Base-by-base conservation (phyloP, 2,113 vertebrate genomes). In the Nycticebus coucang region DNA sequence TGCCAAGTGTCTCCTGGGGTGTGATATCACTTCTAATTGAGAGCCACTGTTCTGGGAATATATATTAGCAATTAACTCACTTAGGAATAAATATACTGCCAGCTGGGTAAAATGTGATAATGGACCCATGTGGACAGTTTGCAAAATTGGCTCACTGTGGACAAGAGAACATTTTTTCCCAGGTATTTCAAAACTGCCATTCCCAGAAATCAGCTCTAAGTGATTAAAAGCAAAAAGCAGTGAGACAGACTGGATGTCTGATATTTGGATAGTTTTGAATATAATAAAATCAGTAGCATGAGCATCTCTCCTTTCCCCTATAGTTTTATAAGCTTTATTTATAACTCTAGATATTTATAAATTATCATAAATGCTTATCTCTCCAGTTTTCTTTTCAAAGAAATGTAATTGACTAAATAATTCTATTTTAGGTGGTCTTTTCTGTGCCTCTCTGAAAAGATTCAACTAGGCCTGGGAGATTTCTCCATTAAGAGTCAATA, bases 261-360 rank as follows among this genome's bases (percentile, higher is more conserved):
- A 4, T 74, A n/a, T 71, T 60, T 59, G 60, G 69, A 37, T 74
- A 28, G 35, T 89, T 93, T 80, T 68, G 79, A 86, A 22, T 55
- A 64, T 45, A 35, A 88, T 85, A n/a, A 95, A 96, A 66, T 89
- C 77, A 89, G 6, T 55, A 50, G 66, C 30, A 18, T 78, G 69
- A 64, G 14, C 5, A 57, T 92, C 26, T 59, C 22, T 41, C 53
- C 12, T 19, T 57, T 78, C n/a, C 17, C 50, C 60, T 55, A 41
- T 28, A 66, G 92, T 92, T 41, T 82, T 74, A 33, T 75, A 84
- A 89, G 13, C n/a, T 17, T 59, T 66, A 15, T 28, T 87, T 72
- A 33, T 60, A 60, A 21, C 5, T 15, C 22, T 6, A 69, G 24
- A 35, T 62, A 7, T 50, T 50, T 50, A 50, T 50, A 50, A 50